Conservation (phyloP, 2,888 invertebrate species). For the Stenolophus ochropezus region DNA sequence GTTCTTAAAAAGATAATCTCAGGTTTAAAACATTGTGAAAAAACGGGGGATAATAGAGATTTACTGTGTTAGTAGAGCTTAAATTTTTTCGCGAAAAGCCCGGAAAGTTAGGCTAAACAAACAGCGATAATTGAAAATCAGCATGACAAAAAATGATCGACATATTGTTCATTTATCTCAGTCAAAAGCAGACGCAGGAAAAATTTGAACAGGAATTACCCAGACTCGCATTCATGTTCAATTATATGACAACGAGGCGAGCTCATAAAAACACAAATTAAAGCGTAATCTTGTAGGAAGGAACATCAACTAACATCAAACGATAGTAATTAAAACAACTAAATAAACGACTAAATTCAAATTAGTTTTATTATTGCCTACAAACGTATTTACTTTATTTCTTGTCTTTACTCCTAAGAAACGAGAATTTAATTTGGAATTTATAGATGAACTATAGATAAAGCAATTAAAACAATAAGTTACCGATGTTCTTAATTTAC, state of each 20-base stretch:
- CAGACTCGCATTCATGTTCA: conserved; percentile 6
- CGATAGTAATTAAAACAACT: not conserved
- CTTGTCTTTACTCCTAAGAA: too few relatives aligned
- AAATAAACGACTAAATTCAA: conserved; percentile 10
- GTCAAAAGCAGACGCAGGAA: not conserved
- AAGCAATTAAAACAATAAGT: too few relatives aligned
- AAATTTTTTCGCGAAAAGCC: not conserved
- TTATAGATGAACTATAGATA: not conserved
- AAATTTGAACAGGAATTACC: not conserved
- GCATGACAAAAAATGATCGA: conserved; percentile 6
- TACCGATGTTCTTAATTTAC: too few relatives aligned
- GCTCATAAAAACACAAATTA: conserved; percentile 1
- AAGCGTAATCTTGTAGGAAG: not conserved
- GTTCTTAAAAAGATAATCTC: too few relatives aligned
- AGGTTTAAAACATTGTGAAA: too few relatives aligned
- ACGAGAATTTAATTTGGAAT: not conserved
- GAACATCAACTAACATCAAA: not conserved
- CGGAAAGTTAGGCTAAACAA: not conserved
- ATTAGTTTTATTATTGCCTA: not conserved
- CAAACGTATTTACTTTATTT: conserved; percentile 12
- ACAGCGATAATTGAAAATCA: conserved; percentile 17
- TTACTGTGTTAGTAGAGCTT: not conserved
- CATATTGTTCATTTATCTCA: conserved; percentile 24
- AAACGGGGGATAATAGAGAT: not conserved
- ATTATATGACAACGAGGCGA: not conserved